These are phyloP conservation scores for Erethizon dorsatum DNA, from an alignment of 2,797 vertebrate genomes.

Conservation along the genomic window DNA sequence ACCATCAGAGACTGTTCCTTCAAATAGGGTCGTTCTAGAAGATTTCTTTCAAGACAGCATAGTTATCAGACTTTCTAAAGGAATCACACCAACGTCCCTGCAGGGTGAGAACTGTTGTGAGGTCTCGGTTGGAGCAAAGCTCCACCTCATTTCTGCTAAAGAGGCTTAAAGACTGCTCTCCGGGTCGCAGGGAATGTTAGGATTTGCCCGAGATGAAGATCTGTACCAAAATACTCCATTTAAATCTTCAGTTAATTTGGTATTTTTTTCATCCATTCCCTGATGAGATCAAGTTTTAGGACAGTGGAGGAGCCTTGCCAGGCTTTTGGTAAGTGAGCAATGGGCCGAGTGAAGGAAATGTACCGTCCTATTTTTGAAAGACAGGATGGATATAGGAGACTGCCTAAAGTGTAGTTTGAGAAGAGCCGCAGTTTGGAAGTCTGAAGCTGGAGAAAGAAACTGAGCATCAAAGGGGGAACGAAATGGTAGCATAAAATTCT, in stretches of 20 bases:
- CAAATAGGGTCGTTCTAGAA: not conserved
- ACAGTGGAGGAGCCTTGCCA: not conserved
- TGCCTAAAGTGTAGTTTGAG: not conserved
- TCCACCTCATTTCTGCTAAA: not conserved
- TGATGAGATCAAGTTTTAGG: constrained; percentile 4
- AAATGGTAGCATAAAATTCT: not conserved
- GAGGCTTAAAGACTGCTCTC: not conserved
- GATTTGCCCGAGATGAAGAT: not conserved
- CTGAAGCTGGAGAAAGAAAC: not conserved
- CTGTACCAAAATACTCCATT: not conserved
- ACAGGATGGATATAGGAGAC: not conserved
- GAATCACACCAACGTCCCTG: not conserved
- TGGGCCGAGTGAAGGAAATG: not conserved
- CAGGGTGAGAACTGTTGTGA: not conserved
- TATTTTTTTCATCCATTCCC: not conserved
- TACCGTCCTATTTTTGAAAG: not conserved
- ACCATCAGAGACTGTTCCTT: not conserved
- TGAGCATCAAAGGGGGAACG: not conserved
- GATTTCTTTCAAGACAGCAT: not conserved
- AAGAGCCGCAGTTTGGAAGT: not conserved
- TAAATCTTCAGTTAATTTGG: constrained; percentile 5
- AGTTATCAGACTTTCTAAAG: constrained; percentile 7
- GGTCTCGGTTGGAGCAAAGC: not conserved
- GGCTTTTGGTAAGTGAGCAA: not conserved
- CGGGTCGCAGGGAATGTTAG: not conserved